Evolutionary conservation across 2,113 vertebrate genomes (phyloP), one percentile per base, ranked within the genome.

Genomic region (Malurus cyaneus): DNA sequence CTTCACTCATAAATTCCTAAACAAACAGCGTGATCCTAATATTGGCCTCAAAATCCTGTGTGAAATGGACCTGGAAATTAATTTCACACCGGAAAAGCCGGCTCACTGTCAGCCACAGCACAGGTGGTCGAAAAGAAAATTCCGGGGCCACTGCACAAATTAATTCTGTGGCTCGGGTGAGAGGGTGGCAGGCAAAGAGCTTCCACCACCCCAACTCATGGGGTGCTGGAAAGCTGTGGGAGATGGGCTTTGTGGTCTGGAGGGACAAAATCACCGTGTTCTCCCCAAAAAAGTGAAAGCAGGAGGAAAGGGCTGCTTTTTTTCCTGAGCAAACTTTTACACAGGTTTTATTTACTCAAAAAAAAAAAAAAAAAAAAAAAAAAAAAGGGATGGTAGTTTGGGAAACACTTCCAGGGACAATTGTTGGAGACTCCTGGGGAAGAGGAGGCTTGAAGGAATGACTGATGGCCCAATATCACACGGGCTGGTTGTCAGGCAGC

Each of bases 21-120:
- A 94, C 46, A 86, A 91, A 72, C 73, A 94, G 64, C 12, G 0
- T 44, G 87, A 80, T 91, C 89, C 89, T 73, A 91, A 84, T 52
- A 83, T 31, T 88, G 66, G 80, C 82, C 96, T 87, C 90, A 86
- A 96, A 96, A 95, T 94, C 72, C 91, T 23, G 70, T 91, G 87
- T 92, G 96, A 96, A 96, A 95, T 90, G 88, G 83, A 93, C 96
- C 93, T 87, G 87, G 93, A 96, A 96, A 96, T 96, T 95, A 96
- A 96, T 97, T 96, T 96, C 89, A 86, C 80, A 88, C 90, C 0
- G 8, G 57, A 85, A 93, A 87, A 91, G 84, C 3, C 4, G 1
- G 39, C 81, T 96, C 49, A 11, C 85, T 25, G 17, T 89, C 91
- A 69, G 74, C 79, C 41, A 4, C 57, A n/a, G 71, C 78, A 47